phyloP scores from a whole-genome alignment of 2,888 invertebrate species.

The Catocala sponsa region DNA sequence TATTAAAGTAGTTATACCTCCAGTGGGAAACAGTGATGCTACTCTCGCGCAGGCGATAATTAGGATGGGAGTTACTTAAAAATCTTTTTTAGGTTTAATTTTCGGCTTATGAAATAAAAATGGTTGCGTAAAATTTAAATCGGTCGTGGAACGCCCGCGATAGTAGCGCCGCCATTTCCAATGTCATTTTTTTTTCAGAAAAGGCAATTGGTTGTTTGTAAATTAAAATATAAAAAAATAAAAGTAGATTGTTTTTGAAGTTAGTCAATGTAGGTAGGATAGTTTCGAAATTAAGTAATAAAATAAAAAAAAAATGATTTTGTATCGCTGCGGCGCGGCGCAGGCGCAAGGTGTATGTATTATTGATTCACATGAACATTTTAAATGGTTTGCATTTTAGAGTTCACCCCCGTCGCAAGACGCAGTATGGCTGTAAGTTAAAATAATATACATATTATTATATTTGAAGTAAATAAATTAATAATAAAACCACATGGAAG shows the following conservation, averaged over 20 bases:
- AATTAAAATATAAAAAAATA: conserved; percentile 62
- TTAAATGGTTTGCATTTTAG: conserved; percentile 53
- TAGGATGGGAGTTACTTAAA: no score
- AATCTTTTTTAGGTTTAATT: no score
- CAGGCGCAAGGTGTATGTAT: conserved; percentile 44
- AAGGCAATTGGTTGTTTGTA: conserved; percentile 78
- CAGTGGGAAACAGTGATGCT: conserved; percentile 26
- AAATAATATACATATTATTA: conserved; percentile 88
- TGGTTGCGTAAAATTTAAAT: conserved; percentile 1
- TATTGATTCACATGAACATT: conserved; percentile 40
- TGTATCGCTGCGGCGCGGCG: conserved; percentile 32
- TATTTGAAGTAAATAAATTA: conserved; percentile 87
- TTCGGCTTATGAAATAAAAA: conserved; percentile 9
- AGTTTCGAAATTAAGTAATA: conserved; percentile 56
- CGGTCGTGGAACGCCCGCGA: not conserved
- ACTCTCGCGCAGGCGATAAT: not conserved
- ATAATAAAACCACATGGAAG: conserved; percentile 75
- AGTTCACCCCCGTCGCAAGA: conserved; percentile 45
- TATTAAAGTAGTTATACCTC: conserved; percentile 46
- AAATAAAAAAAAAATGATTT: conserved; percentile 62
- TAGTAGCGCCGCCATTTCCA: conserved; percentile 37
- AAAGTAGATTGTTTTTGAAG: conserved; percentile 53
- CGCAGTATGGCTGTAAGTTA: conserved; percentile 83
- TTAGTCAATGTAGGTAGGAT: conserved; percentile 58
- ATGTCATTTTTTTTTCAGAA: conserved; percentile 53